phyloP scores from a whole-genome alignment of 2,888 invertebrate genomes.

The Ctena decussata region DNA sequence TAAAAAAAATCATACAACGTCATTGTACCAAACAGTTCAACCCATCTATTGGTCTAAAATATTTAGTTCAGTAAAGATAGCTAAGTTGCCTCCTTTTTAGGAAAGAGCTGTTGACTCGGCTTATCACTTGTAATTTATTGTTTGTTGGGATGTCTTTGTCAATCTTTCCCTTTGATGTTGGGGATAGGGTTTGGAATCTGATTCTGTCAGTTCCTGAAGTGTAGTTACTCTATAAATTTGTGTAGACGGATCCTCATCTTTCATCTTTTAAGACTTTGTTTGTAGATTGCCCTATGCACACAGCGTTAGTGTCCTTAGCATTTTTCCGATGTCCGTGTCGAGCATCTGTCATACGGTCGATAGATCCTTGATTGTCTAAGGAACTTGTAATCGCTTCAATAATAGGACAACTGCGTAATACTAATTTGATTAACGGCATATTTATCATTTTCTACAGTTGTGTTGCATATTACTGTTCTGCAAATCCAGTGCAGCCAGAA shows the following conservation, averaged over 20 bases:
- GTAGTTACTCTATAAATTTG: too few relatives aligned
- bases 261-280: constrained; percentile 15
- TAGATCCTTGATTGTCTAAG: constrained; percentile 5
- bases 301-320: constrained; percentile 24
- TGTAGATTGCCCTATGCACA: constrained; percentile 19
- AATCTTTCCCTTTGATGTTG: too few relatives aligned
- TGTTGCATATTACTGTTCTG: background rate
- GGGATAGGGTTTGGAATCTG: too few relatives aligned
- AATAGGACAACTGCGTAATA: background rate
- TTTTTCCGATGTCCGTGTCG: constrained; percentile 27
- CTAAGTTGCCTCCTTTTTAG: too few relatives aligned
- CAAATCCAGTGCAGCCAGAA: background rate
- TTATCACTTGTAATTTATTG: too few relatives aligned
- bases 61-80: too few relatives aligned
- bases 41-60: too few relatives aligned
- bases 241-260: constrained; percentile 1
- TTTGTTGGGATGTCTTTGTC: too few relatives aligned
- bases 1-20: constrained; percentile 19
- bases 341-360: constrained; percentile 23
- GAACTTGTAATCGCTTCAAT: background rate
- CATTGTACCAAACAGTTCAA: constrained; percentile 20
- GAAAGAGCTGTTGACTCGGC: too few relatives aligned
- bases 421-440: background rate
- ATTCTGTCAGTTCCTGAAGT: too few relatives aligned
- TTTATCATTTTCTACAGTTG: background rate